These are phyloP conservation scores for Lanius ludovicianus DNA, from an alignment of 2,113 vertebrate species.

Conservation along the genomic window DNA sequence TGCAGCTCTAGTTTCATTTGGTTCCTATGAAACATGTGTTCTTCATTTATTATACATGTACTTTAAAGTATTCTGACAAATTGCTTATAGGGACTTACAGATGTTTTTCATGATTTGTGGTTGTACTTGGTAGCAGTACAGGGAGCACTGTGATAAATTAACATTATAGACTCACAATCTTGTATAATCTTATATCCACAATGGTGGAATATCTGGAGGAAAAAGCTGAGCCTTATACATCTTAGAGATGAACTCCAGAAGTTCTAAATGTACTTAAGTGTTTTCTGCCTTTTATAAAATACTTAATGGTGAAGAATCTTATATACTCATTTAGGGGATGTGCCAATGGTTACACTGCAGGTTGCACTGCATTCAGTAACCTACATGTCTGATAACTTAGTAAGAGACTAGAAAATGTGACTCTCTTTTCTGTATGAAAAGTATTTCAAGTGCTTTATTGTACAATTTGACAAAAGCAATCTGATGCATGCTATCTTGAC, in stretches of 20 bases:
- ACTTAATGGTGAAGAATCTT: not conserved
- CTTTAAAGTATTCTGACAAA: constrained; percentile 72
- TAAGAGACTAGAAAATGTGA: not conserved
- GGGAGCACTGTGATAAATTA: not conserved
- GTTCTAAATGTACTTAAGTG: not conserved
- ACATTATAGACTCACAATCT: constrained; percentile 2
- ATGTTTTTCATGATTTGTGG: constrained; percentile 59
- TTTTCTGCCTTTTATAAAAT: not conserved
- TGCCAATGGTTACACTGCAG: not conserved
- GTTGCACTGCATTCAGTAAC: not conserved
- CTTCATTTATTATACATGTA: constrained; percentile 71
- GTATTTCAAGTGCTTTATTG: not conserved
- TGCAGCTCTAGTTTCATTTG: constrained; percentile 70
- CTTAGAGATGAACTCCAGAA: not conserved
- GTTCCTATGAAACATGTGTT: constrained; percentile 71
- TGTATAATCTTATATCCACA: not conserved
- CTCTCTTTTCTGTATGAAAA: not conserved
- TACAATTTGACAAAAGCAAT: not conserved
- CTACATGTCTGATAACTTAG: not conserved
- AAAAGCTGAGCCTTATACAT: not conserved
- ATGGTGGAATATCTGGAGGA: not conserved
- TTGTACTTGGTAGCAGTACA: constrained; percentile 49
- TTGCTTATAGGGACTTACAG: constrained; percentile 59
- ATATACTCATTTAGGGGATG: not conserved
- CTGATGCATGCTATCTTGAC: not conserved